phyloP scores from a whole-genome alignment of 2,113 vertebrate genomes.

The Xenopus laevis region DNA sequence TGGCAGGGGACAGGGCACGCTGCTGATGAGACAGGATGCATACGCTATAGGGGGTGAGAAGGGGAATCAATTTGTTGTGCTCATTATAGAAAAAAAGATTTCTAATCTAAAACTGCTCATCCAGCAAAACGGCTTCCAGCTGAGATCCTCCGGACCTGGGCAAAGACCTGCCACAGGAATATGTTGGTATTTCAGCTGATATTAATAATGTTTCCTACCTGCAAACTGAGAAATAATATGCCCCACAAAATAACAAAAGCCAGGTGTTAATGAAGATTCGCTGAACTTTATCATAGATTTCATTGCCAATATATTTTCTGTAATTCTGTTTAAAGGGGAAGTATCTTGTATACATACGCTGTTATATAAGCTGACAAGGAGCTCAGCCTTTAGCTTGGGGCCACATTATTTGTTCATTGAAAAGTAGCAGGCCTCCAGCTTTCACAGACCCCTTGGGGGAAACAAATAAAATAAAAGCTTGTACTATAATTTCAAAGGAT shows the following conservation, averaged over 20 bases:
- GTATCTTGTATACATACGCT: background rate
- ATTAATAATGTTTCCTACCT: slow-evolving; percentile 30
- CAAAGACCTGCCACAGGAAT: slow-evolving; percentile 30
- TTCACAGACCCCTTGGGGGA: background rate
- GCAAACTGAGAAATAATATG: background rate
- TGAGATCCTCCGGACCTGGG: slow-evolving; percentile 41
- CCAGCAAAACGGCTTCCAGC: slow-evolving; percentile 33
- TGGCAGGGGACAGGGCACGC: slow-evolving; percentile 41
- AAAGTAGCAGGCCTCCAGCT: background rate
- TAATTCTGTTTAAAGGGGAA: background rate
- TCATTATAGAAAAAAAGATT: slow-evolving; percentile 46
- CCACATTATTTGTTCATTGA: background rate
- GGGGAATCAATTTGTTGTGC: slow-evolving; percentile 43
- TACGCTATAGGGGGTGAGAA: slow-evolving; percentile 41
- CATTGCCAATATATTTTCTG: background rate
- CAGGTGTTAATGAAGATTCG: background rate
- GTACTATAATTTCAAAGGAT: too few relatives aligned
- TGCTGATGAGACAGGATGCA: slow-evolving; percentile 44
- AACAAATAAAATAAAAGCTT: too few relatives aligned
- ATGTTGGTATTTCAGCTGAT: slow-evolving; percentile 18
- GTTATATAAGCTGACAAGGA: background rate
- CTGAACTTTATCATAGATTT: background rate
- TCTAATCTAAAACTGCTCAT: slow-evolving; percentile 46
- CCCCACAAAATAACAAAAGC: background rate
- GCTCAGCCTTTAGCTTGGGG: background rate